These are phyloP conservation scores for Arvicanthis niloticus DNA, from an alignment of 2,113 vertebrate genomes.

Conservation along the genomic window DNA sequence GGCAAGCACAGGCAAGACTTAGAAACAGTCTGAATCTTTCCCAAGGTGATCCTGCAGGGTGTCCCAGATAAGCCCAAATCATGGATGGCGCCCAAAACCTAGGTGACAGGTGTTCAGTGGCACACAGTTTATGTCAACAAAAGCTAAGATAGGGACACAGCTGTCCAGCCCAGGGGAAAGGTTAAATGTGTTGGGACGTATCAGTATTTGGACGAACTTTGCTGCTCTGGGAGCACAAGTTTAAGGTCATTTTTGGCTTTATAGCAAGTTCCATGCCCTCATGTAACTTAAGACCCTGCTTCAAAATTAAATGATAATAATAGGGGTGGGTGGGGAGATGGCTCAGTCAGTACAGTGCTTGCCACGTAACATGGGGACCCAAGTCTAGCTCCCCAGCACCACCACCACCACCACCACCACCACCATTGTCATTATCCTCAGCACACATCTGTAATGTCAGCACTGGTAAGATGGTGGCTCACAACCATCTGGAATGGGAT, in stretches of 20 bases:
- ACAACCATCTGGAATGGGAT: no score
- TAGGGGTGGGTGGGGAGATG: neutral
- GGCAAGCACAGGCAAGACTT: neutral
- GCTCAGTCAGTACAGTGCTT: neutral
- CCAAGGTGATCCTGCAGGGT: neutral
- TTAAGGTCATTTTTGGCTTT: neutral
- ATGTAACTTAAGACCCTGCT: neutral
- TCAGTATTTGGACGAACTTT: rapidly evolving
- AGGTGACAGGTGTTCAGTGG: rapidly evolving
- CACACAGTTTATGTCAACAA: no score
- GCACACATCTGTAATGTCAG: neutral
- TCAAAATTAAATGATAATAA: neutral
- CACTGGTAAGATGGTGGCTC: no score
- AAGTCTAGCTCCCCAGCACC: neutral
- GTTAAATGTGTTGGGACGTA: rapidly evolving
- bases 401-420: neutral
- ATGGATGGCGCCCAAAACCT: rapidly evolving
- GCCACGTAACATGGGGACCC: neutral
- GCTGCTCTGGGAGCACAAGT: neutral
- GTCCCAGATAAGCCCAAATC: rapidly evolving
- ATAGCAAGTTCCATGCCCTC: neutral
- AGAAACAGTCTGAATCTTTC: neutral
- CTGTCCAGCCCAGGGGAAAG: rapidly evolving
- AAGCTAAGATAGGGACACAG: rapidly evolving
- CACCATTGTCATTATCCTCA: neutral